Conservation (phyloP, 2,797 vertebrate genomes). For the Enteromius treurensis region DNA sequence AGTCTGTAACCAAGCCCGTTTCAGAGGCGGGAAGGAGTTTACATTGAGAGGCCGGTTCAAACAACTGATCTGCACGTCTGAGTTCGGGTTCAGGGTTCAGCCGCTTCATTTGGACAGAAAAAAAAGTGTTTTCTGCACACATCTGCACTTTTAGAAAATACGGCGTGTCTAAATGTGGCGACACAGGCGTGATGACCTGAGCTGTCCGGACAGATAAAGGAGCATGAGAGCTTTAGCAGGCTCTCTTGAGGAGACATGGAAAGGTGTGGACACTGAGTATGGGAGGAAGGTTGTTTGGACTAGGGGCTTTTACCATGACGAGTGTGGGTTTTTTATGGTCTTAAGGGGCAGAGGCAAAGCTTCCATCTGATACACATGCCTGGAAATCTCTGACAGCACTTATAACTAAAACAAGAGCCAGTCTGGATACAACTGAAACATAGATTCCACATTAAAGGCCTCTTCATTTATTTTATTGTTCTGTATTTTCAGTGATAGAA, state of each 20-base stretch:
- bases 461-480: background rate
- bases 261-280: constrained; percentile 22
- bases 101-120: background rate
- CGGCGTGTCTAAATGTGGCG: background rate
- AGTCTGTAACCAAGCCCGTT: constrained; percentile 37
- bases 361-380: constrained; percentile 31
- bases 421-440: background rate
- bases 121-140: constrained; percentile 1
- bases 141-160: constrained; percentile 15
- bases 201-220: constrained; percentile 25
- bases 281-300: constrained; percentile 42
- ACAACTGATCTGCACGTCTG: constrained; percentile 17
- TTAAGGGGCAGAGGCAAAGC: constrained; percentile 24
- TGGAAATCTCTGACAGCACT: constrained; percentile 21
- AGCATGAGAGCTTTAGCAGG: constrained; percentile 16
- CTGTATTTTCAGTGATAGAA: no score
- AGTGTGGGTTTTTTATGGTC: constrained; percentile 46
- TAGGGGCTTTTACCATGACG: constrained; percentile 54
- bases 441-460: background rate
- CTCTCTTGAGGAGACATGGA: constrained; percentile 20
- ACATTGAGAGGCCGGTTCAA: constrained; percentile 46
- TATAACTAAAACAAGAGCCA: background rate
- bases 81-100: constrained; percentile 35
- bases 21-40: constrained; percentile 42
- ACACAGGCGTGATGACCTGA: constrained; percentile 13